Evolutionary conservation across 2,113 vertebrate genomes (phyloP), one percentile per base, ranked within the genome.

Genomic region (Raja brachyura): DNA sequence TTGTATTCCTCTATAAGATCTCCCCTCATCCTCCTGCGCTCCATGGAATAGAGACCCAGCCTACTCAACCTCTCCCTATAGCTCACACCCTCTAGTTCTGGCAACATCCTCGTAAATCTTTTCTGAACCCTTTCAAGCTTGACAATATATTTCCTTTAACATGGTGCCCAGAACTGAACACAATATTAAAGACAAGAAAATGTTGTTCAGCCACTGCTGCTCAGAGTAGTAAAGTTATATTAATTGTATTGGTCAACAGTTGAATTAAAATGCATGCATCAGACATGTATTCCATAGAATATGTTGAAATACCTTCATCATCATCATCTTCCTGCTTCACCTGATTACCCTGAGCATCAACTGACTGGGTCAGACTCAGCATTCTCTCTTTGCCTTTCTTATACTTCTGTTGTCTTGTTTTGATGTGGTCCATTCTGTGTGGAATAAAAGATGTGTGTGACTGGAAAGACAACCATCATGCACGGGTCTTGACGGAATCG

Each of bases 301-400:
- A 18, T 39, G 31, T 93, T 76, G 75, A 94, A 96, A 93, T 98
- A 99, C 97, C 97, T 95, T 97, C 97, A 0, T 98, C 97, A 31
- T 98, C 97, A 90, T 98, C 97, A 93, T 96, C 95, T 74, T 97
- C 96, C 79, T 95, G 97, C 90, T 96, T 94, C 56, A 95, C 33
- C 68, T 66, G 63, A 39, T 63, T 76, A 39, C 93, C 96, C 97
- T 3, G 97, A 85, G 96, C 97, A n/a, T 99, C 98, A 93, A 95
- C 96, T n/a, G 98, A 97, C 93, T 98, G 98, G 61, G 95, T 96
- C 95, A 98, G 94, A 95, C 97, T 99, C 93, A 98, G 95, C 98
- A 99, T 97, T 96, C 96, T 98, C 95, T 99, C 98, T 96, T 99
- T 99, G 94, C 98, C 98, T 95, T 98, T 98, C 96, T 99, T 99